Conservation (phyloP, 2,888 invertebrate genomes). For the Augochlorella aurata region DNA sequence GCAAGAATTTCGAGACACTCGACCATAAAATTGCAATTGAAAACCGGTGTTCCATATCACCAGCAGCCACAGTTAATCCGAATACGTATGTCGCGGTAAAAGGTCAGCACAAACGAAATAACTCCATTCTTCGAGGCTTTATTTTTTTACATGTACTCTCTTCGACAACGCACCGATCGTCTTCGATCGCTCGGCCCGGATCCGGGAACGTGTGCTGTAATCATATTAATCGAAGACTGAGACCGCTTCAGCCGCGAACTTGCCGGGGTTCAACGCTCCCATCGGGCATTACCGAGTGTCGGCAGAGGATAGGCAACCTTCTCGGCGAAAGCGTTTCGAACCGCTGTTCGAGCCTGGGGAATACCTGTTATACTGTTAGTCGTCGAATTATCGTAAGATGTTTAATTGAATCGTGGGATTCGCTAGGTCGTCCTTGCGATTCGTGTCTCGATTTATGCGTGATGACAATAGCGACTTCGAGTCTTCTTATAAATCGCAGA, state of each 20-base stretch:
- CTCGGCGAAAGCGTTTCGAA: neutral
- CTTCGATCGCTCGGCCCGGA: conserved; percentile 38
- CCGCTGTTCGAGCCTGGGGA: neutral
- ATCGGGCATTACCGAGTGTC: conserved; percentile 48
- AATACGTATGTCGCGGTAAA: conserved; percentile 17
- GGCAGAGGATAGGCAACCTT: neutral
- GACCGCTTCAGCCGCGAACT: conserved; percentile 49
- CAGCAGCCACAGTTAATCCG: neutral
- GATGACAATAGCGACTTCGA: too few relatives aligned
- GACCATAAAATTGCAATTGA: too few relatives aligned
- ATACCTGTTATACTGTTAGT: neutral
- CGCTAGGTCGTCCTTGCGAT: neutral
- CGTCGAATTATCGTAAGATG: conserved; percentile 1
- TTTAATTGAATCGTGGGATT: neutral
- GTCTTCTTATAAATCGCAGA: too few relatives aligned
- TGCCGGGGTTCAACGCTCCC: conserved; percentile 30
- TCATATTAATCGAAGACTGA: conserved; percentile 73
- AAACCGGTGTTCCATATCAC: neutral
- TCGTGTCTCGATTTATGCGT: too few relatives aligned
- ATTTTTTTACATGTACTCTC: conserved; percentile 54
- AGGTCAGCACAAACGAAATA: conserved; percentile 48
- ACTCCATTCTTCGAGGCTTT: conserved; percentile 55
- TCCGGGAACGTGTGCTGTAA: conserved; percentile 33
- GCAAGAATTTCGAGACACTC: too few relatives aligned
- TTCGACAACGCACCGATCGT: conserved; percentile 26